Evolutionary conservation across 2,888 invertebrate genomes (phyloP), one percentile per base, ranked within the genome.

Genomic region (Oxyteleia sp.): DNA sequence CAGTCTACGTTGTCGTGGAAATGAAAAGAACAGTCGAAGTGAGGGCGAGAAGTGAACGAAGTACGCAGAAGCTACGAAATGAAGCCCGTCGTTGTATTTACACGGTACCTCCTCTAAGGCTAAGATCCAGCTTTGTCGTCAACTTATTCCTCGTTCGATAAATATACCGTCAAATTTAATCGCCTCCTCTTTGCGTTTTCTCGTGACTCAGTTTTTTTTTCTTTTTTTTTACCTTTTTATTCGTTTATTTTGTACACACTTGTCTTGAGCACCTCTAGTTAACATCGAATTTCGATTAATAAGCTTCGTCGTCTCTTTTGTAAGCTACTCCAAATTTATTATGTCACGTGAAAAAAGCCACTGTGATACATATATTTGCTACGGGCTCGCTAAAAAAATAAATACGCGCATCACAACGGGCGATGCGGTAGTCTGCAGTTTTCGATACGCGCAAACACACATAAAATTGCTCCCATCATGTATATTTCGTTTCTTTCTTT

Each of bases 181-280:
- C 69, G 82, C 2, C 16, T 35, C 35, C 41, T 18, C 45, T 32
- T 7, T 8, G 8, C 1, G 5, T 32, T 32, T 32, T 26, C 4
- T 26, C 5, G 26, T 26, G 26, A 26, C 32, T 4, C 32, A 4
- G 32, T 32, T 82, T 82, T 63, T 43, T 64, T 86, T 86, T 59
- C 15, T 61, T 26, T 49, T 16, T 43, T 43, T 35, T 51, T 53
- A n/a, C 13, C 64, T 8, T 2, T 55, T 45, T 49, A 26, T 63
- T 55, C 0, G 76, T 84, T 82, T 84, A 68, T 82, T 90, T 91
- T 91, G 90, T 90, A 91, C 90, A 89, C 87, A 88, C 86, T 88
- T 88, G 74, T 87, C 85, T 90, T 89, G 89, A 91, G 90, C 90
- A 90, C 87, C 88, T 90, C 88, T 88, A 88, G 86, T 71, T 89